Evolutionary conservation across 2,797 vertebrate genomes (phyloP).

Genomic region (Hafferia zeledoni): DNA sequence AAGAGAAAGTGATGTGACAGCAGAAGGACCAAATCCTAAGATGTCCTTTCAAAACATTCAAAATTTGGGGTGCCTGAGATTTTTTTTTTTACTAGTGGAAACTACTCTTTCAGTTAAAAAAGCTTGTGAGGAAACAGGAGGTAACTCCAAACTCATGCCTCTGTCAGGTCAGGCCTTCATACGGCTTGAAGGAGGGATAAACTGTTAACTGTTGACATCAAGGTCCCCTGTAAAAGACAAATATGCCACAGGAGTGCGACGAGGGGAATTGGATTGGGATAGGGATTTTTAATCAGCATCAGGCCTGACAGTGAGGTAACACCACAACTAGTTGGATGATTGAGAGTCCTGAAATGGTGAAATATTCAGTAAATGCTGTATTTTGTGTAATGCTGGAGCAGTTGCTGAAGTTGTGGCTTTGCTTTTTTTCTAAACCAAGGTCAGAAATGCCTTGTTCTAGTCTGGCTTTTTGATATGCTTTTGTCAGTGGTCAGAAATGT

Average conservation of each 20-base stretch:
- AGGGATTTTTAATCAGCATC: conserved; percentile 48
- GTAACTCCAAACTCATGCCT: not conserved
- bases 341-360: not conserved
- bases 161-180: not conserved
- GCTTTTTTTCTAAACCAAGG: not conserved
- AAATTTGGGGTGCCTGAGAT: not conserved
- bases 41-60: not conserved
- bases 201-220: conserved; percentile 11
- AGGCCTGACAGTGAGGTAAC: not conserved
- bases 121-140: not conserved
- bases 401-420: not conserved
- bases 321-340: not conserved
- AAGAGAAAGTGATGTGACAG: not conserved
- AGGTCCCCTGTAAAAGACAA: not conserved
- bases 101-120: not conserved
- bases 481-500: not conserved
- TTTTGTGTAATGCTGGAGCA: not conserved
- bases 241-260: not conserved
- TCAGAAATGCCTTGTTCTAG: not conserved
- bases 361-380: not conserved
- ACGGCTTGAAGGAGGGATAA: not conserved
- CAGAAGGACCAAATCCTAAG: not conserved
- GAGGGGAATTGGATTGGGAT: not conserved
- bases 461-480: not conserved
- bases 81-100: not conserved